Base-by-base conservation (phyloP, 2,888 invertebrate genomes). In the Aromia moschata region DNA sequence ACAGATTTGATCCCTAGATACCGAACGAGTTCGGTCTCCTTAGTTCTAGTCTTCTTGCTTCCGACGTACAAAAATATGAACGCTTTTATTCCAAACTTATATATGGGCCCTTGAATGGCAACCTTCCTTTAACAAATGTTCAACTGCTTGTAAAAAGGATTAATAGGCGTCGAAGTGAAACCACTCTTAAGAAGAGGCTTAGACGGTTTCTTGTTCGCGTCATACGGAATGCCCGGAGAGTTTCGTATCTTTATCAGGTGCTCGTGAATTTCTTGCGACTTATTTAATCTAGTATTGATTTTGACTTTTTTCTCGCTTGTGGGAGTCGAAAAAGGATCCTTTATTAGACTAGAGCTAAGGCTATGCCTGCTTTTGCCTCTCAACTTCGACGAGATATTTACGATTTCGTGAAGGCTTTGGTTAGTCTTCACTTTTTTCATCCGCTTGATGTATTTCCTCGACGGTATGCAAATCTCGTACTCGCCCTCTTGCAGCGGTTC, bases 181-280 rank as follows among this genome's bases (percentile, higher is more conserved):
- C 84, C 84, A 0, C 86, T 85, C 73, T 93, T 93, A 1, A 93
- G 77, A n/a, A 91, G 86, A 0, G 93, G 89, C 68, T 89, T 89
- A 0, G 75, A 75, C 0, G 94, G 94, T 68, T 84, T 85, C 54
- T 85, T 88, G 12, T 83, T 83, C 0, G 90, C 85, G 74, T 93
- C 92, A 65, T 84, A 93, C 0, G 93, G 93, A 63, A 92, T 86
- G 4, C 84, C 87, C 0, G 93, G 93, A 36, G 91, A 91, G 47
- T 85, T 85, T 41, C 84, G 80, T 0, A 94, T 83, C 70, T 90
- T 89, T 25, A 85, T 84, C 12, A 88, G 84, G 68, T 93, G 93
- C 64, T 93, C 92, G 1, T 87, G 83, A 0, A 90, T 85, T 18
- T 87, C 88, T 74, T 93, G 92, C 62, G 86, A 86, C 1, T 84